A percentile compares a stretch with the other conserved stretches of the same genome.
Conservation (phyloP, 1,140 invertebrate genomes). For the Macrostomum lignano region DNA sequence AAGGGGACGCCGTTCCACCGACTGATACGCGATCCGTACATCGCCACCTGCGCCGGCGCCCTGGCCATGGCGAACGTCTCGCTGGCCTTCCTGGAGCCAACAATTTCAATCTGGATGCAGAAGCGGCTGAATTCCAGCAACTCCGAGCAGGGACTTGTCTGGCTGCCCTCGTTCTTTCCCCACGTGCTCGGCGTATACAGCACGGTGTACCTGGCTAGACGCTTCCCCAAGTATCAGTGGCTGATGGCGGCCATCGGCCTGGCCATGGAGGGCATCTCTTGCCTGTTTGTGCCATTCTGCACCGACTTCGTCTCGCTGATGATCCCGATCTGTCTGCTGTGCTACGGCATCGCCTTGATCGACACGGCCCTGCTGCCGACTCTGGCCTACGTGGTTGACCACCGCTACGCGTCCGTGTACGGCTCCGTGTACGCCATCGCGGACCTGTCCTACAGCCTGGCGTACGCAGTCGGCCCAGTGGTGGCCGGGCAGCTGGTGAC, state of each 20-base stretch:
- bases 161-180: constrained; percentile 92
- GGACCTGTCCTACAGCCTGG: constrained; percentile 90
- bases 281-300: constrained; percentile 76
- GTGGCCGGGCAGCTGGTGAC: constrained; percentile 84
- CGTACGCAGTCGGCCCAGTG: constrained; percentile 90
- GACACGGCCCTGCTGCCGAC: constrained; percentile 86
- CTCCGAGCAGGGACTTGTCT: constrained; percentile 97
- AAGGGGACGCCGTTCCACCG: constrained; percentile 55
- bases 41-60: constrained; percentile 76
- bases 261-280: constrained; percentile 70
- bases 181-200: constrained; percentile 81
- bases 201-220: constrained; percentile 70
- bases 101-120: constrained; percentile 95
- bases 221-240: constrained; percentile 85
- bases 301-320: constrained; percentile 65
- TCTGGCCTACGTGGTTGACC: constrained; percentile 79
- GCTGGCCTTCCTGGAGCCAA: constrained; percentile 85
- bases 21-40: constrained; percentile 84
- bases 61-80: constrained; percentile 97
- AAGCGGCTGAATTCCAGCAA: constrained; percentile 51
- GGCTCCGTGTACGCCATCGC: constrained; percentile 98
- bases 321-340: constrained; percentile 84
- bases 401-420: constrained; percentile 84
- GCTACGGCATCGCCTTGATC: constrained; percentile 89
- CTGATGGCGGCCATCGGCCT: constrained; percentile 69